Base-by-base conservation (phyloP, 2,113 vertebrate species). In the Terrapene triunguis region DNA sequence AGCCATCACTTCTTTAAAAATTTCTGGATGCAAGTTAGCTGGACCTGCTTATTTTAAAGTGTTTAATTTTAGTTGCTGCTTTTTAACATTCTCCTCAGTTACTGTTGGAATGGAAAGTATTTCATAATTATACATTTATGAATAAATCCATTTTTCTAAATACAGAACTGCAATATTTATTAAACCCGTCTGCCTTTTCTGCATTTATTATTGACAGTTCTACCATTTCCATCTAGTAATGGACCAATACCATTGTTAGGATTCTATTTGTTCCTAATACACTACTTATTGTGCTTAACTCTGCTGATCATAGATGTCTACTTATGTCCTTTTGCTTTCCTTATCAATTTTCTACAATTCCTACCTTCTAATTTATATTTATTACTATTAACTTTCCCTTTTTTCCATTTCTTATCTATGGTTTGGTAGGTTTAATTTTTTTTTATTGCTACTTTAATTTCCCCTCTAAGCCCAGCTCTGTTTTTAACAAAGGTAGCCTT, bases 141-240 rank as follows among this genome's bases (percentile, higher is more conserved):
- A 87, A 25, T 88, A 17, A 1, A 1, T 38, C 22, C 25, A 72
- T 89, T 80, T 78, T 88, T 93, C 74, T 24, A 82, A 92, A 72
- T 35, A 89, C 2, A 12, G 2, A 92, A 10, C 2, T 89, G 72
- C 95, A 91, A 92, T 91, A 93, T 92, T 96, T 93, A 88, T 95
- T 69, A 55, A 91, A n/a, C 32, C 17, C 5, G 0, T 69, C 65
- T 69, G 65, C 6, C 14, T n/a, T 69, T 69, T 69, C 32, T 69
- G 17, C 29, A 17, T n/a, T 59, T 65, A 65, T 65, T 65, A 65
- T 35, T 65, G 29, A 65, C 14, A 62, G 27, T 62, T 62, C 57
- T 69, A 94, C 89, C 59, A 59, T 89, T 97, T 93, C 85, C 89
- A 55, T 80, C n/a, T 76, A 74, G 6, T 76, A 80, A 86, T 48